Evolutionary conservation across 1,140 invertebrate species (phyloP), one percentile per base, ranked within the genome.

Genomic region (Ooceraea biroi): DNA sequence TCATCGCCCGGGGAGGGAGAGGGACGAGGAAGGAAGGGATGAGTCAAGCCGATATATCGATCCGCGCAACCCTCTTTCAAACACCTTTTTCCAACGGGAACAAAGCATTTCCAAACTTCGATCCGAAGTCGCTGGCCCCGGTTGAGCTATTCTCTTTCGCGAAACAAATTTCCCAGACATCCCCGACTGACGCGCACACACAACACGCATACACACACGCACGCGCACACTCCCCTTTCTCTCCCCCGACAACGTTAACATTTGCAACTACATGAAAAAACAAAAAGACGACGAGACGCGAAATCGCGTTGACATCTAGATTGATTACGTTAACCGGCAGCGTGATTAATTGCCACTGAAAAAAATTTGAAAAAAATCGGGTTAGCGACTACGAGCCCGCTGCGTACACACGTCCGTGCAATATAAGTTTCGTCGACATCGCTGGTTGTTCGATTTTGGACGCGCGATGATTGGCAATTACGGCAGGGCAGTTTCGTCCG

Each of bases 21-120:
- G 19, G 19, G 30, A 10, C 11, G 17, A 12, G 12, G 50, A 10
- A 52, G 17, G 61, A 68, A 27, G 65, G 76, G 76, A 66, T 65
- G 73, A 78, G 76, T 71, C 76, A 44, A 44, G 76, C 76, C 50
- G 76, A 80, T 80, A 80, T 80, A 80, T 80, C 76, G 76, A 80
- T 80, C 65, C 65, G 76, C 36, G 76, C 76, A 46, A 57, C 50
- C 66, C 65, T 80, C 52, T 80, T 80, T 80, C 76, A 57, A 71
- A 71, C 76, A 80, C 50, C 76, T 80, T 80, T 80, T 80, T 80
- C n/a, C 66, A 80, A 50, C 65, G 65, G 36, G 44, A 80, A 80
- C 76, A 71, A 80, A 80, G 76, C 65, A 55, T 80, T 80, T 80
- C 50, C 65, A 69, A 80, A 80, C 65, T 80, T 80, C 76, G 65